Conservation (phyloP, 2,113 vertebrate species). For the Plectropomus leopardus region DNA sequence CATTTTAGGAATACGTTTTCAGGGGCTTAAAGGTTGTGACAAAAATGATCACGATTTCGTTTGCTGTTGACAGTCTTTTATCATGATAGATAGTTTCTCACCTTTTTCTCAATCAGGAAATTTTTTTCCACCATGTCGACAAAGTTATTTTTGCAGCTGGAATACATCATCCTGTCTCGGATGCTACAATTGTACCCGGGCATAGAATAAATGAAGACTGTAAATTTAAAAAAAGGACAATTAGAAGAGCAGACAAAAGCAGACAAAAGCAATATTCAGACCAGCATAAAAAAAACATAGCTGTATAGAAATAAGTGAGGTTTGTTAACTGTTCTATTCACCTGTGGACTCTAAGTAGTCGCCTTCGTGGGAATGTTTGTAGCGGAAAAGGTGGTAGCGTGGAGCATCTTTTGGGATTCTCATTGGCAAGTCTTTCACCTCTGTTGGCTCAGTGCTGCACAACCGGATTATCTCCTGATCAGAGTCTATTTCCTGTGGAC, state of each 20-base stretch:
- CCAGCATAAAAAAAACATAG: not conserved
- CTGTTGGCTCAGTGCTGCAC: constrained; percentile 91
- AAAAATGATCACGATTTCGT: not conserved
- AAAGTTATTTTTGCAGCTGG: constrained; percentile 95
- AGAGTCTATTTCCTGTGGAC: constrained; percentile 93
- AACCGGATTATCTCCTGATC: constrained; percentile 93
- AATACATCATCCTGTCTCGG: constrained; percentile 97
- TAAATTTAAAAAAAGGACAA: constrained; percentile 6
- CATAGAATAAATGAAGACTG: constrained; percentile 99
- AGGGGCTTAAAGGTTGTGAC: not conserved
- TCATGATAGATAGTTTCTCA: constrained; percentile 55
- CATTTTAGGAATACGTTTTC: not conserved
- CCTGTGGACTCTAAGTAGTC: constrained; percentile 96
- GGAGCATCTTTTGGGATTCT: constrained; percentile 95
- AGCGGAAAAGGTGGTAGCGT: constrained; percentile 98
- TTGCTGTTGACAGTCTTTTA: not conserved
- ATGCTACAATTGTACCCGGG: constrained; percentile 97
- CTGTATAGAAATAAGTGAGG: not conserved
- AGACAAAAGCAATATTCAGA: not conserved
- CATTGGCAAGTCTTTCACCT: constrained; percentile 93
- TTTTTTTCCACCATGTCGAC: constrained; percentile 92
- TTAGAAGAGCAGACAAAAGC: not conserved
- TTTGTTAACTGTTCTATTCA: constrained; percentile 57
- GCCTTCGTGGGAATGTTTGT: constrained; percentile 96
- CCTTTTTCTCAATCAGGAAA: constrained; percentile 93